Base-by-base conservation (phyloP, 2,797 vertebrate species). In the Syndactyla subalaris region DNA sequence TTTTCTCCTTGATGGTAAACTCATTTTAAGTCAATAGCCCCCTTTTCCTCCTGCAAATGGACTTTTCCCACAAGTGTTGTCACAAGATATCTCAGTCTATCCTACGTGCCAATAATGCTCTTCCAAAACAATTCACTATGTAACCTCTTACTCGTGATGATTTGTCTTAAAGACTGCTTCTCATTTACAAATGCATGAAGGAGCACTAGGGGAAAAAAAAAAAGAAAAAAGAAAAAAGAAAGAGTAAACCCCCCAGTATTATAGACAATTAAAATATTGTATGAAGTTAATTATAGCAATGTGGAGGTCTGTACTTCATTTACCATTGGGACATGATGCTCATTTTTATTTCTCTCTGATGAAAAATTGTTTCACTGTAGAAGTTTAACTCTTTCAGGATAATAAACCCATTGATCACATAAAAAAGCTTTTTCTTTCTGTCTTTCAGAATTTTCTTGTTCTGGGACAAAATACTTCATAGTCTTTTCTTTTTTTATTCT, bases 211-310 rank as follows among this genome's bases (percentile, higher is more conserved):
- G 12, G 3, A 36, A 54, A 68, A 55, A 2, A 1, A 30, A 6
- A 3, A 18, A 29, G 58, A 63, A 63, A 32, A 18, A 12, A 39
- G 5, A 3, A 39, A 54, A 65, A 55, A 2, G 1, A 30, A 6
- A 3, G 16, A 29, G 58, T 59, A 63, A 32, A 26, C 0, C 0
- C 2, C 14, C 2, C 14, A 38, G 46, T 38, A n/a, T 2, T 51
- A 21, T 1, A 70, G 7, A 41, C 10, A 82, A 29, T 13, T 57
- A 46, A 70, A 83, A 80, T 68, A n/a, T 8, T 43, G 0, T 24
- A n/a, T 51, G 43, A 61, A 52, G 19, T 22, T 73, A 62, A 46
- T 48, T 26, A 22, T 4, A 72, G 3, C 11, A 63, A 38, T 21
- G 3, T 54, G 34, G n/a, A 62, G 7, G 7, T 87, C 41, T 59